phyloP scores from a whole-genome alignment of 2,113 vertebrate species.

The Copsychus sechellarum region DNA sequence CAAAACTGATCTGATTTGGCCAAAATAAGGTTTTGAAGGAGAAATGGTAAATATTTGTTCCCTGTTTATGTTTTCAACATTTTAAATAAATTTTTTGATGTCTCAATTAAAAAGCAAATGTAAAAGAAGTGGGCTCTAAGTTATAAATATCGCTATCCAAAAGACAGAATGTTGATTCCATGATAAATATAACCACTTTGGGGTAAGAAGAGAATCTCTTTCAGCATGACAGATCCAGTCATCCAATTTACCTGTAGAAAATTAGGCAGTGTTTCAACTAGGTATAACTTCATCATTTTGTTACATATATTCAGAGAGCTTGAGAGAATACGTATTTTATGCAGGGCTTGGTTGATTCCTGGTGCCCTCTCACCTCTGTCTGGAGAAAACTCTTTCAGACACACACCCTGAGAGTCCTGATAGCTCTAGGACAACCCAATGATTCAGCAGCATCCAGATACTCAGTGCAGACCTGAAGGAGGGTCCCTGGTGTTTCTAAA shows the following conservation, averaged over 20 bases:
- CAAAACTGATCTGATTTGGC: neutral
- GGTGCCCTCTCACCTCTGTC: neutral
- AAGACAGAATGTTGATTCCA: neutral
- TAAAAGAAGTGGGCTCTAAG: neutral
- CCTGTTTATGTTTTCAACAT: neutral
- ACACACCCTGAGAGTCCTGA: neutral
- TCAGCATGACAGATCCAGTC: neutral
- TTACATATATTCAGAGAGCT: neutral
- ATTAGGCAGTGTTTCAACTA: neutral
- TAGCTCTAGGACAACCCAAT: neutral
- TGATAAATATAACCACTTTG: neutral
- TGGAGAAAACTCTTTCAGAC: neutral
- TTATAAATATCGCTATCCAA: neutral
- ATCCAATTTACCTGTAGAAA: neutral
- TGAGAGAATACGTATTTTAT: accelerated
- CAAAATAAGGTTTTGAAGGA: neutral
- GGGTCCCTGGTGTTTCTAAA: neutral
- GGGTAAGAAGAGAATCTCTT: neutral
- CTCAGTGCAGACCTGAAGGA: neutral
- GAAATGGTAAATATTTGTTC: neutral
- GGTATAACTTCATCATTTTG: neutral
- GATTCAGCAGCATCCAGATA: neutral
- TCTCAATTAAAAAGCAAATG: neutral
- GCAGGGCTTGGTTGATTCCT: neutral
- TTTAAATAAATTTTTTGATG: neutral